These are phyloP conservation scores for Glaucidium brasilianum DNA, from an alignment of 2,113 vertebrate genomes.

Conservation along the genomic window DNA sequence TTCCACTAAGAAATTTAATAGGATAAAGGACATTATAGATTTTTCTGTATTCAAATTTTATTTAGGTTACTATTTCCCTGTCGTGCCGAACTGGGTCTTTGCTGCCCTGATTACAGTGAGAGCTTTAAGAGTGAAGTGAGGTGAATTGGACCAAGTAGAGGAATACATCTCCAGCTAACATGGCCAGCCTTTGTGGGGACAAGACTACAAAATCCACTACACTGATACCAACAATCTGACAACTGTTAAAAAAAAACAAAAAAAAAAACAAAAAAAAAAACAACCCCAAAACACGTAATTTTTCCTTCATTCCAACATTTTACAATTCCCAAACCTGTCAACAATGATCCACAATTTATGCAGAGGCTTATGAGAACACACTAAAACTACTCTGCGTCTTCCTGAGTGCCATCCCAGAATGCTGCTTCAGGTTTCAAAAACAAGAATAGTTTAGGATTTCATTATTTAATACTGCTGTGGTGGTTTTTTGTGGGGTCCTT, in stretches of 20 bases:
- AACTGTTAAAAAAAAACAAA: background rate
- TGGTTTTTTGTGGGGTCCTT: background rate
- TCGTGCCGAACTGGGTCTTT: background rate
- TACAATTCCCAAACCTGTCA: background rate
- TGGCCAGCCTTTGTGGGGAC: background rate
- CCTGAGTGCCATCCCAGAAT: background rate
- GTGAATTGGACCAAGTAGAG: background rate
- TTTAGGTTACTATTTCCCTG: background rate
- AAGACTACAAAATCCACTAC: background rate
- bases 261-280: no score
- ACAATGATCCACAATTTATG: background rate
- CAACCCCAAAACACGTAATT: background rate
- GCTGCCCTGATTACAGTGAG: background rate
- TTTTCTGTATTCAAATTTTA: background rate
- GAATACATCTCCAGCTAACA: background rate
- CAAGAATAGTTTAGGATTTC: background rate
- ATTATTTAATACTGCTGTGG: background rate
- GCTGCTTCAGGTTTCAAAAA: background rate
- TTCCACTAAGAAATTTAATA: background rate
- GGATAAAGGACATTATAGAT: background rate
- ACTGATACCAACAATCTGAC: fast-evolving
- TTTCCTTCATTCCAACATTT: background rate
- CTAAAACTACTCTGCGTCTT: background rate
- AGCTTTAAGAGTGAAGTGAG: no score
- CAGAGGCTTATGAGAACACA: background rate